These are phyloP conservation scores for Papilio protenor DNA, from an alignment of 2,888 invertebrate species.

Conservation along the genomic window DNA sequence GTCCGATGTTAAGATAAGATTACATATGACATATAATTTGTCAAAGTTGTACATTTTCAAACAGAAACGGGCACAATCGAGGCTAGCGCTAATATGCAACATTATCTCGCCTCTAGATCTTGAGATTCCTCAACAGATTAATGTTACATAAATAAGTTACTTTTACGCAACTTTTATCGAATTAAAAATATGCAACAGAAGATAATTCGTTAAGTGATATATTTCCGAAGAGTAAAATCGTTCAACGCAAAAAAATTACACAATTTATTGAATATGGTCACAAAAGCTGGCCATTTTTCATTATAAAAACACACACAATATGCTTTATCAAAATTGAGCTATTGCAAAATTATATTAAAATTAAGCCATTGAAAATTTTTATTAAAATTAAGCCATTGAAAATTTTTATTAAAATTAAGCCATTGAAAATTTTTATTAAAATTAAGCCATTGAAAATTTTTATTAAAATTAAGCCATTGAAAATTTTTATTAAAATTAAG, in stretches of 20 bases:
- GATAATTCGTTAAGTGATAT: not conserved
- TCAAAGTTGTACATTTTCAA: conserved; percentile 30
- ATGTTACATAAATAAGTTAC: conserved; percentile 5
- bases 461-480: too few species aligned
- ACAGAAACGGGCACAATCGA: conserved; percentile 26
- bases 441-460: too few species aligned
- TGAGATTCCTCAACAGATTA: conserved; percentile 8
- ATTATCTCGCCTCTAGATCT: conserved; percentile 20
- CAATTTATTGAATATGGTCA: not conserved
- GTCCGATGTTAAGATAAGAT: conserved; percentile 58
- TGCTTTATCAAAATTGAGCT: too few species aligned
- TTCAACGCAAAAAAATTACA: too few species aligned
- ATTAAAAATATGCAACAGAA: not conserved
- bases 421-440: too few species aligned
- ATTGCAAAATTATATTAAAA: too few species aligned
- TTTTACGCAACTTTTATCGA: conserved; percentile 10
- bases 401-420: too few species aligned
- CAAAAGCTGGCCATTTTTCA: not conserved
- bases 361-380: too few species aligned
- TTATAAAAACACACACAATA: too few species aligned
- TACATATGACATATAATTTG: conserved; percentile 40
- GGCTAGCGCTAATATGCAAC: conserved; percentile 32
- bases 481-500: too few species aligned
- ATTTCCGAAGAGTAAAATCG: not conserved
- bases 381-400: too few species aligned